These are phyloP conservation scores for Vimba vimba DNA, from an alignment of 2,113 vertebrate species.

Conservation along the genomic window DNA sequence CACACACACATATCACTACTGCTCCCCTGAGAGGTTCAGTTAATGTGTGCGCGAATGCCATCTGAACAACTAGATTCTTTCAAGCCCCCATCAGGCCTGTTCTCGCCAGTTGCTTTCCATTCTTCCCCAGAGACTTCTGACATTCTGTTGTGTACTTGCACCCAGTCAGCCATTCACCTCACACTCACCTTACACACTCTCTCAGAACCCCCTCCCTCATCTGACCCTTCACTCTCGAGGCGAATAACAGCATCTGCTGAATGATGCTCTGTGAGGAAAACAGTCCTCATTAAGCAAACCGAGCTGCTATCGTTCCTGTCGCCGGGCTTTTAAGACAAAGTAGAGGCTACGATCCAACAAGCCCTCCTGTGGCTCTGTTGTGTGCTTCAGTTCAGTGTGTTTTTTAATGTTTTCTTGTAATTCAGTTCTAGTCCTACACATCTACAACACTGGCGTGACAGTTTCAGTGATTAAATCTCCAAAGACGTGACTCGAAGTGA, in stretches of 20 bases:
- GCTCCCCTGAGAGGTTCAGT: slow-evolving; percentile 25
- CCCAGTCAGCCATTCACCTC: not conserved
- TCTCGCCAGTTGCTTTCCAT: slow-evolving; percentile 14
- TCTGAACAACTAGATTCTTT: slow-evolving; percentile 16
- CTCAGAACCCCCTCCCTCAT: not conserved
- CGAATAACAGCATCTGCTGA: not conserved
- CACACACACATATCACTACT: slow-evolving; percentile 29
- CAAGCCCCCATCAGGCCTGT: not conserved
- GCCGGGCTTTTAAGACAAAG: not conserved
- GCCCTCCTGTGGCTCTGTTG: not conserved
- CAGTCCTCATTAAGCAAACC: slow-evolving; percentile 6
- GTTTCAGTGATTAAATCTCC: not conserved
- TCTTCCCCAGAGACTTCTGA: not conserved
- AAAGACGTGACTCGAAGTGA: not conserved
- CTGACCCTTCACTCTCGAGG: not conserved
- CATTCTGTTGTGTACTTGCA: not conserved
- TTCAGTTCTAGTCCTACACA: not conserved
- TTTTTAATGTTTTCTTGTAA: not conserved
- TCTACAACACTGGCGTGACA: not conserved
- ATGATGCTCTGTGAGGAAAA: slow-evolving; percentile 24
- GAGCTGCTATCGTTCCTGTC: slow-evolving; percentile 18
- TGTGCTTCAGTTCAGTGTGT: not conserved
- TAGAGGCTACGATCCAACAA: not conserved
- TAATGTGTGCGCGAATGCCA: slow-evolving; percentile 22
- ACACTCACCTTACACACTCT: not conserved